Percentiles rank a stretch among this genome's conserved stretches.
Conservation (phyloP, 2,113 vertebrate genomes). For the Nerophis lumbriciformis region DNA sequence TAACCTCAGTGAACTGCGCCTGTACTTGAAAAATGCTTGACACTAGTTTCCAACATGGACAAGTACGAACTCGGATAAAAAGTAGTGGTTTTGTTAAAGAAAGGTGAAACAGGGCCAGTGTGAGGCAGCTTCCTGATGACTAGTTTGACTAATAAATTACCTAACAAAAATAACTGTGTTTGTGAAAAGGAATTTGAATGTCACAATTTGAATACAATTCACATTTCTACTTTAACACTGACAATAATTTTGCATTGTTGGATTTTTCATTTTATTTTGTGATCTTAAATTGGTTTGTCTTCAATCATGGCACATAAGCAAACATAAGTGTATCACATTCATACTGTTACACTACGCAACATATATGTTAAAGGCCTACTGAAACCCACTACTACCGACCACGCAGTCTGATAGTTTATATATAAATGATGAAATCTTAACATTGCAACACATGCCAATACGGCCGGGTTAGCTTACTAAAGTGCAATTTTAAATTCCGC, state of each 20-base stretch:
- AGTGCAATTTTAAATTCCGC: too few species aligned
- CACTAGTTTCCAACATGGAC: not conserved
- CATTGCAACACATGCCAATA: too few species aligned
- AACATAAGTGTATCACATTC: not conserved
- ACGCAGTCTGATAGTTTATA: too few species aligned
- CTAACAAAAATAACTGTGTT: not conserved
- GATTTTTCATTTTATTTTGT: not conserved
- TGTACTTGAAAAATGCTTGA: constrained; percentile 11
- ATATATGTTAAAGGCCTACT: too few species aligned
- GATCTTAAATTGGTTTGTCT: not conserved
- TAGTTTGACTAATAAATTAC: not conserved
- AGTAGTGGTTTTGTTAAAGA: not conserved
- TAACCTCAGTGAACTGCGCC: constrained; percentile 14
- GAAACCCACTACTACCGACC: too few species aligned
- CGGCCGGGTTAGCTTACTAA: too few species aligned
- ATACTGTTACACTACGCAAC: too few species aligned
- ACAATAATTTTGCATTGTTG: not conserved
- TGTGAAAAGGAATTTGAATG: constrained; percentile 12
- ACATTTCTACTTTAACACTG: not conserved
- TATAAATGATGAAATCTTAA: too few species aligned
- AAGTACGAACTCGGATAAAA: not conserved
- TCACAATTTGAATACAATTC: constrained; percentile 19
- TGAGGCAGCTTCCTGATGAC: not conserved
- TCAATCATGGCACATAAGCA: not conserved
- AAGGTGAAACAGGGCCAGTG: not conserved